Conservation (phyloP, 2,888 invertebrate species). For the Mimachlamys varia region DNA sequence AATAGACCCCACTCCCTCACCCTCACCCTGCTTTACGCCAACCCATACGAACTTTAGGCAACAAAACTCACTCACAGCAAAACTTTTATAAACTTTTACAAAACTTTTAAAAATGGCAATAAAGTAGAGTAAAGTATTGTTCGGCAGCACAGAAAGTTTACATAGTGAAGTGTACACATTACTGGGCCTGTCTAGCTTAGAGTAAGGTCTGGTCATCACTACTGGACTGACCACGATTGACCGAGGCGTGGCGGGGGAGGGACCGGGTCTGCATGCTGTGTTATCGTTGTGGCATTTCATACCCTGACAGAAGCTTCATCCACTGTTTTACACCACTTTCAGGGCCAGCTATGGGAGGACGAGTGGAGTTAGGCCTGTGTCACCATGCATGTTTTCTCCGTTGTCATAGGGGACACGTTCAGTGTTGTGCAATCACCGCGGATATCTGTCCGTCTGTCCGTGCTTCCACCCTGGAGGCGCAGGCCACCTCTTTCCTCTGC, state of each 20-base stretch:
- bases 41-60: neutral
- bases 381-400: constrained; percentile 34
- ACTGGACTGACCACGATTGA: neutral
- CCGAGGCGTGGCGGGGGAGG: constrained; percentile 31
- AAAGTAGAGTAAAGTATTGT: neutral
- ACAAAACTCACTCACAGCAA: neutral
- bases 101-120: constrained; percentile 29
- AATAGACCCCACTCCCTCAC: constrained; percentile 47
- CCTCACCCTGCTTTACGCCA: constrained; percentile 24
- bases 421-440: constrained; percentile 22
- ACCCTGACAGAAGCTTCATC: constrained; percentile 31
- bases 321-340: constrained; percentile 36
- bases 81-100: constrained; percentile 17
- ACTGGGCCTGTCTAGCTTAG: neutral
- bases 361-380: constrained; percentile 24
- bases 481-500: constrained; percentile 13
- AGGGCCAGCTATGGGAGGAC: constrained; percentile 28
- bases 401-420: constrained; percentile 16
- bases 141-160: constrained; percentile 18
- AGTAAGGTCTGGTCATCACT: neutral
- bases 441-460: constrained; percentile 11
- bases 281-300: constrained; percentile 20
- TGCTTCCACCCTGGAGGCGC: constrained; percentile 15
- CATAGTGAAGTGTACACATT: neutral
- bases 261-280: constrained; percentile 33